Conservation (phyloP, 2,797 vertebrate species). For the Antennarius maculatus region DNA sequence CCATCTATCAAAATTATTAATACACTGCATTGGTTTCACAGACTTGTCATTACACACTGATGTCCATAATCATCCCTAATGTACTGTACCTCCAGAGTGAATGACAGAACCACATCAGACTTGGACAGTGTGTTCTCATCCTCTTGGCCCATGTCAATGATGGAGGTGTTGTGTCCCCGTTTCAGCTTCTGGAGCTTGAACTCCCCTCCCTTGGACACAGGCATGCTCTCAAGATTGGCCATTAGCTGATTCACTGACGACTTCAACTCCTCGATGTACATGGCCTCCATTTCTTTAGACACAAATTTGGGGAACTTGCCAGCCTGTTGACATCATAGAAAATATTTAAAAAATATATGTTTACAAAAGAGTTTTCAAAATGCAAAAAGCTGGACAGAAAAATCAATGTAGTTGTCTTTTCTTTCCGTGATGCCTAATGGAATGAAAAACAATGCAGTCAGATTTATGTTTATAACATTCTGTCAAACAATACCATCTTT, state of each 20-base stretch:
- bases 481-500: neutral
- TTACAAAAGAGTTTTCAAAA: neutral
- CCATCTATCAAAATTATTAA: neutral
- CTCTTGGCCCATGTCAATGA: conserved; percentile 99
- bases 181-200: conserved; percentile 99
- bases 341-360: conserved; percentile 8
- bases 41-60: neutral
- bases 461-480: neutral
- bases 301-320: conserved; percentile 98
- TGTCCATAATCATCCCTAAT: neutral
- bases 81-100: conserved; percentile 91
- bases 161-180: conserved; percentile 96
- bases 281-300: conserved; percentile 98
- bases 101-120: conserved; percentile 95
- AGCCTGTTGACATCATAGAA: conserved; percentile 80
- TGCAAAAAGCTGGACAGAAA: neutral
- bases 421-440: neutral
- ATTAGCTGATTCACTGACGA: conserved; percentile 97
- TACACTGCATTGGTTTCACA: neutral
- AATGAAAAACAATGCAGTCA: neutral
- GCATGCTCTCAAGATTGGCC: conserved; percentile 99
- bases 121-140: conserved; percentile 99
- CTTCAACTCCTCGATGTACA: conserved; percentile 98
- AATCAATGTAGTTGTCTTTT: neutral
- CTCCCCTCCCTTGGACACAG: conserved; percentile 97